These are phyloP conservation scores for Venusia cambrica DNA, from an alignment of 2,888 invertebrate genomes.

Conservation along the genomic window DNA sequence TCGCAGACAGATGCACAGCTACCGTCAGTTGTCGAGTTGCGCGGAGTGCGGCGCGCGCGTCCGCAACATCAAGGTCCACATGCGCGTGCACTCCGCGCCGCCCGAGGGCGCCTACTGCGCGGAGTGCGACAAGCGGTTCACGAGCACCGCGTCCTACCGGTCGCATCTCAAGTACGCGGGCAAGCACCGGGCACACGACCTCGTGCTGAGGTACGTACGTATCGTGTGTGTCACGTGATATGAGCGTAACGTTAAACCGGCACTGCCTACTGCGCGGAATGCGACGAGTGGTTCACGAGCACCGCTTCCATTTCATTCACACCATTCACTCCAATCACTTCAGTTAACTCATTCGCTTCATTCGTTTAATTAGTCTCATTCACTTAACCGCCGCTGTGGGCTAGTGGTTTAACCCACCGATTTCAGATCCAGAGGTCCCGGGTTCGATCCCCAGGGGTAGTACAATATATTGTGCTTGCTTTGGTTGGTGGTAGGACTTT, in stretches of 20 bases:
- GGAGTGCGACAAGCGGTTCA: constrained; percentile 42
- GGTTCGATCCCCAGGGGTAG: too few relatives aligned
- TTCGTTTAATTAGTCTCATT: too few relatives aligned
- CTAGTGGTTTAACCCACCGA: too few relatives aligned
- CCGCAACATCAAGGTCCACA: constrained; percentile 52
- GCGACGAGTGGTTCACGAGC: constrained; percentile 12
- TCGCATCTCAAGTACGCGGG: constrained; percentile 27
- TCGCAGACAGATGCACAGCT: constrained; percentile 14
- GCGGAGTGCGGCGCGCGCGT: constrained; percentile 52
- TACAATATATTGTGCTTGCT: too few relatives aligned
- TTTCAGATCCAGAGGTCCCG: too few relatives aligned
- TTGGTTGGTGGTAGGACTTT: too few relatives aligned
- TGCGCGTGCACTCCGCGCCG: constrained; percentile 42
- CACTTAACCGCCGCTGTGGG: too few relatives aligned
- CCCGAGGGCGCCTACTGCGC: constrained; percentile 45
- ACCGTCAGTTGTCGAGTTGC: constrained; percentile 34
- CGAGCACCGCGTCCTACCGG: constrained; percentile 27
- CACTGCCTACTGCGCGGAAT: constrained; percentile 4
- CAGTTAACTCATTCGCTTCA: too few relatives aligned
- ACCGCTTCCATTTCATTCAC: too few relatives aligned
- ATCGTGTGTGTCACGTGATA: too few relatives aligned
- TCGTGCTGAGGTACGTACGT: constrained; percentile 11
- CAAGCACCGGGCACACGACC: constrained; percentile 25
- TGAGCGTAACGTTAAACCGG: constrained; percentile 2
- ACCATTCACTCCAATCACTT: too few relatives aligned